Base-by-base conservation (phyloP, 2,888 invertebrate species). In the Boloria euphrosyne region DNA sequence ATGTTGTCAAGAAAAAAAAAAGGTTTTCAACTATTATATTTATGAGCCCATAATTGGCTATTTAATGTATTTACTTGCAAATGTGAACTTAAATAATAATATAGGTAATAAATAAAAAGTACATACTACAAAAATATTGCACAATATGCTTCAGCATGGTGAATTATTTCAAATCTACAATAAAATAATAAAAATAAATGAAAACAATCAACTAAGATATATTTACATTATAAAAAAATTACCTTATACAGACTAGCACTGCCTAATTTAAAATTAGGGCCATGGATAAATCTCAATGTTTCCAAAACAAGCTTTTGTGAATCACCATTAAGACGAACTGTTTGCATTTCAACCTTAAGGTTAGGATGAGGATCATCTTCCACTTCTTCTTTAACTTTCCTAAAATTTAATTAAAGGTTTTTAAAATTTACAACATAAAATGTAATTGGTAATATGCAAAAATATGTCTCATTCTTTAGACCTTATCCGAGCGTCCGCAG, bases 341-440 rank as follows among this genome's bases (percentile, higher is more conserved):
- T 95, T 78, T 96, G 96, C 86, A 97, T 89, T 86, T 96, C 96
- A 69, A 96, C 95, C 83, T 95, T 96, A 1, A 95, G 93, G 6
- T 90, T 84, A 43, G 91, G 92, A 70, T 90, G 89, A 46, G 84
- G 89, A 5, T 93, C 89, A 70, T 92, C 88, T 62, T 90, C 84
- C 0, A 89, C 87, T 51, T 89, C 90, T 63, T 89, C 84, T 76
- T 90, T 92, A 59, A 78, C 79, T 76, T 89, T 90, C 70, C 90
- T 92, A 47, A 18, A 63, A 60, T 51, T 43, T 59, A 38, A 3
- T 14, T 14, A 49, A 16, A 17, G 4, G 49, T 13, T 31, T 57
- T 46, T 22, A 22, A 27, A 46, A 57, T 27, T 44, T 44, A 22
- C 22, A 22, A 22, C 22, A 22, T n/a, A 27, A 0, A 22, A 4